A percentile compares a stretch with the other conserved stretches of the same genome.
These are phyloP conservation scores for Akabosia matsudoensis DNA, from an alignment of 1,140 invertebrate species.

Conservation along the genomic window DNA sequence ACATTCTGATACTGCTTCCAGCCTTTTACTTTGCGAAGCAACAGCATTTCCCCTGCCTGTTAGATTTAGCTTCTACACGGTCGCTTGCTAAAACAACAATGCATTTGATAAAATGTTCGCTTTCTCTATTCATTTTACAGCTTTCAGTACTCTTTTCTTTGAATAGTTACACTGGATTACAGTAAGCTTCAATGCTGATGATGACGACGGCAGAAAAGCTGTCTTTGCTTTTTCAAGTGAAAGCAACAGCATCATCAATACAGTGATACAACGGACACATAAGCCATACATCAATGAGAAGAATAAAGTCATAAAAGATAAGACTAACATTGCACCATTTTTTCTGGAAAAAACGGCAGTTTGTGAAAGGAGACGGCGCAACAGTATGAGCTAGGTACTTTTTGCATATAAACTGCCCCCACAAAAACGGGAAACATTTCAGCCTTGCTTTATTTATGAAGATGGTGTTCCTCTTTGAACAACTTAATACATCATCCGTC, in stretches of 20 bases:
- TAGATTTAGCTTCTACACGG: too few species aligned
- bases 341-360: background rate
- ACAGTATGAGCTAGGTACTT: background rate
- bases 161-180: background rate
- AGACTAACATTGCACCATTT: background rate
- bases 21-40: too few species aligned
- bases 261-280: too few species aligned
- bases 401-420: background rate
- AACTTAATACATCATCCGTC: slow-evolving; percentile 19
- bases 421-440: background rate
- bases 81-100: too few species aligned
- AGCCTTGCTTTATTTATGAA: background rate
- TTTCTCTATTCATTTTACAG: too few species aligned
- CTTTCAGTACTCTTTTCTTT: too few species aligned
- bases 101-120: too few species aligned
- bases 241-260: background rate
- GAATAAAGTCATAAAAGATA: too few species aligned
- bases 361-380: slow-evolving; percentile 1
- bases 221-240: background rate
- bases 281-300: too few species aligned
- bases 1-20: background rate
- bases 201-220: background rate
- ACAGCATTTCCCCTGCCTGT: too few species aligned
- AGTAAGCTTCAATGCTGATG: background rate
- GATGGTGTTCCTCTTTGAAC: background rate